Evolutionary conservation across 37 sponge, comb jelly and placozoan genomes (phyloP).

Genomic region (Agelas oroides): DNA sequence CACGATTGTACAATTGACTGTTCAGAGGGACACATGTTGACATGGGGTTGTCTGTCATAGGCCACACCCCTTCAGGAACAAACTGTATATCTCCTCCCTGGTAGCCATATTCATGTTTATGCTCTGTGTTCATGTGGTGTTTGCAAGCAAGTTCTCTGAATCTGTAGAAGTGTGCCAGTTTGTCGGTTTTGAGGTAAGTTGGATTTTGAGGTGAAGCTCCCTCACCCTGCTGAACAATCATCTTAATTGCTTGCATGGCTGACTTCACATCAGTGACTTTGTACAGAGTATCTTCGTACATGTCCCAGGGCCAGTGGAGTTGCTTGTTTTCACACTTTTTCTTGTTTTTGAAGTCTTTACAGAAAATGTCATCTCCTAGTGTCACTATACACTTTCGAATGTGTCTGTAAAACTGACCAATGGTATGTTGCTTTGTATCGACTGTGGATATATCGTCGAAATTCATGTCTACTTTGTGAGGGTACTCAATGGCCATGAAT

Average conservation of each 20-base stretch:
- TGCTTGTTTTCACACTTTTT: too few species aligned
- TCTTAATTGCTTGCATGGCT: slow-evolving; percentile 38
- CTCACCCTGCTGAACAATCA: slow-evolving; percentile 69
- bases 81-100: slow-evolving; percentile 31
- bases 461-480: not conserved
- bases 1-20: slow-evolving; percentile 30
- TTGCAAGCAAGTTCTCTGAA: slow-evolving; percentile 65
- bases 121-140: not conserved
- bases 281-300: not conserved
- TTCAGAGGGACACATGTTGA: not conserved
- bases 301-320: slow-evolving; percentile 14
- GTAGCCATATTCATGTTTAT: not conserved
- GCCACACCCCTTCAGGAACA: slow-evolving; percentile 61
- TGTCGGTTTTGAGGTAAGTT: not conserved
- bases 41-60: slow-evolving; percentile 65
- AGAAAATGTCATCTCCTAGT: slow-evolving; percentile 25
- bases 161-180: slow-evolving; percentile 54
- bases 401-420: slow-evolving; percentile 65
- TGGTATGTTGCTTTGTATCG: slow-evolving; percentile 58
- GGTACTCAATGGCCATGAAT: slow-evolving; percentile 49
- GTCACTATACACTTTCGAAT: slow-evolving; percentile 34
- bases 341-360: too few species aligned
- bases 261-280: slow-evolving; percentile 6
- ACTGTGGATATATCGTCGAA: slow-evolving; percentile 11
- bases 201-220: slow-evolving; percentile 52